Evolutionary conservation across 2,113 vertebrate genomes (phyloP), one percentile per base, ranked within the genome.

Genomic region (Tautogolabrus adspersus): DNA sequence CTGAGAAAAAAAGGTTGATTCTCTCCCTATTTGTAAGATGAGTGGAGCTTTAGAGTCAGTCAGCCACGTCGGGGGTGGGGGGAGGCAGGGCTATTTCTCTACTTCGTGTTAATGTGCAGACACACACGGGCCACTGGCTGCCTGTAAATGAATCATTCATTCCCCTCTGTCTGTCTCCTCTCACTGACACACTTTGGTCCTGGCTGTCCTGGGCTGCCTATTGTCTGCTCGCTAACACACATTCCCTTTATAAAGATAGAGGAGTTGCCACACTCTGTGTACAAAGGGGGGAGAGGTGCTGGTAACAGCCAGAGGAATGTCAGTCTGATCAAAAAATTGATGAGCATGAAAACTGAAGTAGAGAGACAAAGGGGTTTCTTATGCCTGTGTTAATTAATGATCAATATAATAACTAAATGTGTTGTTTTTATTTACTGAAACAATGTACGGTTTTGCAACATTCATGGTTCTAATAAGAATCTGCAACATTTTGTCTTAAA

Each of bases 81-180:
- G 38, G 38, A 10, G 30, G 49, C 11, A 16, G 44, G 40, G 60
- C 19, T 52, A 66, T 44, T 64, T 54, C 55, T 71, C 59, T 47
- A 9, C 65, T 70, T 46, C 34, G 77, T 63, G 77, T 73, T 77
- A 86, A 83, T 75, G 77, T 56, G 76, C 73, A 83, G 72, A 77
- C 79, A 68, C 65, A 78, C 84, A 82, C 56, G 21, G 73, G 70
- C 71, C 82, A 87, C 65, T 72, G 76, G 72, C 82, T 77, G 76
- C 66, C 78, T 81, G 83, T 79, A 82, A 89, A 93, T 94, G 85
- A 93, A 92, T 90, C 77, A 93, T 89, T 72, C 75, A 93, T 86
- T 40, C 68, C 63, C 55, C 47, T 85, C 66, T 78, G 79, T 90
- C 88, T 87, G 83, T 68, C 82, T 75, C 51, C 75, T 79, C 80